These are phyloP conservation scores for Sylvilagus floridanus DNA, from an alignment of 2,797 vertebrate genomes.

Conservation along the genomic window DNA sequence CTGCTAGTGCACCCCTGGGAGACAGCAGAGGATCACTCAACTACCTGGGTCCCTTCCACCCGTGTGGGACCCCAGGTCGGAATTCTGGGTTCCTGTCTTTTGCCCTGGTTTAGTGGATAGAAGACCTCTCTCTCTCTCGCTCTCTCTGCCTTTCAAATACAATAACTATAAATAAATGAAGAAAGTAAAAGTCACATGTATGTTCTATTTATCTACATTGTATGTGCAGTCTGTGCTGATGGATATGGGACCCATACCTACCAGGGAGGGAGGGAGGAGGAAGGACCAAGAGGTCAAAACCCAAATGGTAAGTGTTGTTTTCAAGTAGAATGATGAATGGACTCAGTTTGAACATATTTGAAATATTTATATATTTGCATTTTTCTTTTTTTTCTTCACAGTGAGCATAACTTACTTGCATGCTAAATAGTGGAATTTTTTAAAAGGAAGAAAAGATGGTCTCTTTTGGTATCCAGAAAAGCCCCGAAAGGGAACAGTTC, in stretches of 20 bases:
- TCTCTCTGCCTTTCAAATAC: too few relatives aligned
- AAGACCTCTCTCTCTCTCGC: too few relatives aligned
- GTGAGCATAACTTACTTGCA: background rate
- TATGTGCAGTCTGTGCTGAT: background rate
- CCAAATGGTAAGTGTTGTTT: background rate
- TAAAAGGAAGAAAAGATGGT: background rate
- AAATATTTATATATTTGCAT: conserved; percentile 3
- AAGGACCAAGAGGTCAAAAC: background rate
- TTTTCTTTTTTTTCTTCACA: background rate
- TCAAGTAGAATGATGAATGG: background rate
- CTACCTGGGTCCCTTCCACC: too few relatives aligned
- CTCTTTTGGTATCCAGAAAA: background rate
- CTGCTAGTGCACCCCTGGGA: too few relatives aligned
- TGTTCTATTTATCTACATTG: background rate
- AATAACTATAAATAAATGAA: too few relatives aligned
- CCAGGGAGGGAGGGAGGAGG: background rate
- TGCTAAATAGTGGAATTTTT: conserved; percentile 3
- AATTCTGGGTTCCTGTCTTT: too few relatives aligned
- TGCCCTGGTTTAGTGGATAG: too few relatives aligned
- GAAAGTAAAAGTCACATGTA: too few relatives aligned
- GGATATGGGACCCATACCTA: background rate
- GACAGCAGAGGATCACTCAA: too few relatives aligned
- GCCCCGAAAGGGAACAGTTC: background rate
- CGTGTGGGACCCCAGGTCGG: too few relatives aligned
- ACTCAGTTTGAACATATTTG: conserved; percentile 1